phyloP scores from a whole-genome alignment of 1,140 invertebrate species.

The Brevipalpus yothersi region DNA sequence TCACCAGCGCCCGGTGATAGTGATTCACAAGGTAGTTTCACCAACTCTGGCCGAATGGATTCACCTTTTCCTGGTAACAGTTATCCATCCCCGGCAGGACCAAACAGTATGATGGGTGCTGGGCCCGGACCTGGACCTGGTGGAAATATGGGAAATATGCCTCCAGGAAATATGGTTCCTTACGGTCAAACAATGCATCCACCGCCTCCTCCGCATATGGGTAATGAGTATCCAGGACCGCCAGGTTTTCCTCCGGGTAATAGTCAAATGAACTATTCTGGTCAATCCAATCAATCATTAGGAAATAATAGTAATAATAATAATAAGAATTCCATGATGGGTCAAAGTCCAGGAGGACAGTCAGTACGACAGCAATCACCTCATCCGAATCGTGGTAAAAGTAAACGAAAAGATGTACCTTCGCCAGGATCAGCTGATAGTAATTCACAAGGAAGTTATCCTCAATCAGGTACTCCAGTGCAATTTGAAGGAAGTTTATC shows the following conservation, averaged over 20 bases:
- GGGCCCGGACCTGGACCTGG: not conserved
- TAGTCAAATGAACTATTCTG: not conserved
- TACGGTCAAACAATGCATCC: not conserved
- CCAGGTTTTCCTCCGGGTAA: not conserved
- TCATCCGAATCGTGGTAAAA: slow-evolving; percentile 15
- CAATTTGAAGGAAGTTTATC: not conserved
- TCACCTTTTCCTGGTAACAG: not conserved
- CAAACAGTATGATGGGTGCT: not conserved
- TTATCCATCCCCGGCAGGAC: not conserved
- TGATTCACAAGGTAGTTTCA: not conserved
- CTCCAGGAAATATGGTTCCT: not conserved
- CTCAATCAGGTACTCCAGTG: not conserved
- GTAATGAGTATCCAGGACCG: slow-evolving; percentile 8
- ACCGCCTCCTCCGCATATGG: not conserved
- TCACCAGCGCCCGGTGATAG: not conserved
- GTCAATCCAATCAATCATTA: not conserved
- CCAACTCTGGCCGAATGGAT: not conserved
- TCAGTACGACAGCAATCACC: not conserved
- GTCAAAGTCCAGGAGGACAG: not conserved
- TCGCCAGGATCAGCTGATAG: not conserved
- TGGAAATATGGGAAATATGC: not conserved
- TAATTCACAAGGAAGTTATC: slow-evolving; percentile 1
- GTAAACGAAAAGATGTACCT: slow-evolving; percentile 13
- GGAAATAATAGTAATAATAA: not conserved
- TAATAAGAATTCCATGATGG: too few relatives aligned